Percentiles rank a stretch among this genome's conserved stretches.
These are phyloP conservation scores for Eulemur mongoz DNA, from an alignment of 2,797 vertebrate genomes.

Conservation along the genomic window DNA sequence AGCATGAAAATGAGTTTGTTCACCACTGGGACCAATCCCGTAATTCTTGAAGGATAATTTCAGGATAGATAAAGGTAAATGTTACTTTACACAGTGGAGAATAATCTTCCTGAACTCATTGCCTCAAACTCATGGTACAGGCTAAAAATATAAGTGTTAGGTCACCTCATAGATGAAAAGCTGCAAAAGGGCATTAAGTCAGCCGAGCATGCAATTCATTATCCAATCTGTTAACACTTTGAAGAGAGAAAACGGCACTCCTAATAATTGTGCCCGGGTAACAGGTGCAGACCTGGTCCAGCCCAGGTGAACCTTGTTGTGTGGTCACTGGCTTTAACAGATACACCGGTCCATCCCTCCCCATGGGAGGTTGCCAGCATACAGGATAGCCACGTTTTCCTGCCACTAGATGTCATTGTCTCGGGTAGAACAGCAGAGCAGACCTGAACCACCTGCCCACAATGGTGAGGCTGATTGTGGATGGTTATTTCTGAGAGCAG, in stretches of 20 bases:
- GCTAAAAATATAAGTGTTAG: background rate
- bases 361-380: background rate
- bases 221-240: background rate
- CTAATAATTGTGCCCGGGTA: background rate
- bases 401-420: background rate
- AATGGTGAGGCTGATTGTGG: fast-evolving
- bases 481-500: background rate
- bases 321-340: background rate
- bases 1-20: conserved; percentile 14
- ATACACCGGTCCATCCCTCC: background rate
- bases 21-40: background rate
- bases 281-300: background rate
- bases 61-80: background rate
- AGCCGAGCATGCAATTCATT: background rate
- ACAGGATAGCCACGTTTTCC: background rate
- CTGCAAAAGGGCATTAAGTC: background rate
- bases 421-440: background rate
- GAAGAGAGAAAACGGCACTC: background rate
- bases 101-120: conserved; percentile 11
- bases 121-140: background rate
- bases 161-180: background rate
- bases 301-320: background rate
- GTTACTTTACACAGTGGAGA: background rate
- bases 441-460: background rate
- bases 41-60: background rate